Evolutionary conservation across 2,888 invertebrate species (phyloP).

Genomic region (Tetragonula carbonaria): DNA sequence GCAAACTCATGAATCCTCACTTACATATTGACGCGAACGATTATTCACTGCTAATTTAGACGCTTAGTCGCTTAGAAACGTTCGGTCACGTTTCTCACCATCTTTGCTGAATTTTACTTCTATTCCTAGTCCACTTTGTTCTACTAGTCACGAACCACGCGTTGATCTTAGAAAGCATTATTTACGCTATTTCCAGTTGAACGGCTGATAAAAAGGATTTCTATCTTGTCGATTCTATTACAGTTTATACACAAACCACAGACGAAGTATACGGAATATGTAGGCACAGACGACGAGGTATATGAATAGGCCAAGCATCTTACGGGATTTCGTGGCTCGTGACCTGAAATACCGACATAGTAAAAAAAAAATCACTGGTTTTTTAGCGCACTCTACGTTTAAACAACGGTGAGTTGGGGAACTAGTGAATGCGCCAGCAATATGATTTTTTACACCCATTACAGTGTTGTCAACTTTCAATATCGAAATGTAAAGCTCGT

Average conservation of each 20-base stretch:
- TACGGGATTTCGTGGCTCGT: too few relatives aligned
- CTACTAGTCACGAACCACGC: conserved; percentile 31
- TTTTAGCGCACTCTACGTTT: too few relatives aligned
- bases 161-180: conserved; percentile 17
- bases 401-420: too few relatives aligned
- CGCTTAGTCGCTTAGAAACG: conserved; percentile 75
- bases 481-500: too few relatives aligned
- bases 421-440: too few relatives aligned
- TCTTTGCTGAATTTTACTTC: conserved; percentile 66
- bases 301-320: too few relatives aligned
- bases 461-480: too few relatives aligned
- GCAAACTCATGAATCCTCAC: conserved; percentile 66
- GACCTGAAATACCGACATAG: too few relatives aligned
- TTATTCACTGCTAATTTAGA: conserved; percentile 78
- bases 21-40: conserved; percentile 74
- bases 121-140: conserved; percentile 55
- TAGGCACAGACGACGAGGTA: too few relatives aligned
- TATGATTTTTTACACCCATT: too few relatives aligned
- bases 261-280: too few relatives aligned
- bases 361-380: too few relatives aligned
- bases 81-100: conserved; percentile 75
- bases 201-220: conserved; percentile 2
- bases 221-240: background rate
- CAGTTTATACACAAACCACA: background rate
- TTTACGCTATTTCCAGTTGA: background rate